Evolutionary conservation across 1,140 invertebrate genomes (phyloP).

Genomic region (Phthorimaea operculella): DNA sequence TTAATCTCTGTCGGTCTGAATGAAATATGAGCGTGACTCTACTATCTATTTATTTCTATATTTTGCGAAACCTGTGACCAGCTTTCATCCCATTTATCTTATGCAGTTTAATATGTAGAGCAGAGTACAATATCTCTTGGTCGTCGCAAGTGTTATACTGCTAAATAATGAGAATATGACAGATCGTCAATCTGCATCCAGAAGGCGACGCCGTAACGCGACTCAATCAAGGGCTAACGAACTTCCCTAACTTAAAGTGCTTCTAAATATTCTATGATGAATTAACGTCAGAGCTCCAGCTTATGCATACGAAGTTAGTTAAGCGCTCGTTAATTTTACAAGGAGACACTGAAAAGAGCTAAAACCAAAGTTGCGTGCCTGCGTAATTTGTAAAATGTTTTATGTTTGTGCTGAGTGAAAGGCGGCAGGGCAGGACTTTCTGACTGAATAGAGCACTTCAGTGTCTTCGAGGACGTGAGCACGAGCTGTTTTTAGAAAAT

Average conservation of each 20-base stretch:
- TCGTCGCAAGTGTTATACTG: background rate
- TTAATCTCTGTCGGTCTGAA: no score
- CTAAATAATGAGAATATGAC: background rate
- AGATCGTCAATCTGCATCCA: background rate
- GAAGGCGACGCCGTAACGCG: conserved; percentile 13
- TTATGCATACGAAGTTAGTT: conserved; percentile 32
- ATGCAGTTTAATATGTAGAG: no score
- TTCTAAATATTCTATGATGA: conserved; percentile 55
- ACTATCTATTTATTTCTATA: no score
- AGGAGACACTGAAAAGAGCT: conserved; percentile 2
- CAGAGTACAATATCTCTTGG: no score
- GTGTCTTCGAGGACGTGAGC: conserved; percentile 39
- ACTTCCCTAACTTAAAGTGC: conserved; percentile 54
- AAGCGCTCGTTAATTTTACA: conserved; percentile 17
- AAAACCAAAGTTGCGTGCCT: background rate
- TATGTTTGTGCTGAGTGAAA: background rate
- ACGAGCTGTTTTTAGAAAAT: conserved; percentile 44
- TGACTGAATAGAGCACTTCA: conserved; percentile 44
- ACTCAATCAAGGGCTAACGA: conserved; percentile 54
- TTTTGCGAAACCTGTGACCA: no score
- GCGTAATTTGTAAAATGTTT: conserved; percentile 2
- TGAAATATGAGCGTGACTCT: no score
- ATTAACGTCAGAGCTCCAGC: conserved; percentile 44
- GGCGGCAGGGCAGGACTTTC: conserved; percentile 24
- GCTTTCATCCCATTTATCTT: no score